phyloP scores from a whole-genome alignment of 2,797 vertebrate genomes.

The Loris lydekkerianus region DNA sequence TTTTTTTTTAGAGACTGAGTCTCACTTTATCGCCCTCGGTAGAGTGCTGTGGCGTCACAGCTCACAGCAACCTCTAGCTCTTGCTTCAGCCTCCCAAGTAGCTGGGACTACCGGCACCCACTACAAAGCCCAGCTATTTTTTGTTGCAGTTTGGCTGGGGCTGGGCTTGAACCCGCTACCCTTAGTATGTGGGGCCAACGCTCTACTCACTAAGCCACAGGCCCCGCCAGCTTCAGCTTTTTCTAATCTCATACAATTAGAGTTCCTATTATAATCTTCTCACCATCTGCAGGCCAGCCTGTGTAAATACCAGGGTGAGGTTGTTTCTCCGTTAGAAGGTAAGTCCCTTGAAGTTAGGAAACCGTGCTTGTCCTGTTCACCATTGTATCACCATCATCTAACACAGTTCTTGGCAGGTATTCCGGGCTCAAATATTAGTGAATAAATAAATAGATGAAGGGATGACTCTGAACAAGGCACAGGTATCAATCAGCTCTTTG shows the following conservation, averaged over 20 bases:
- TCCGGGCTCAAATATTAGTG: conserved; percentile 15
- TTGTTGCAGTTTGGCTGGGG: too few relatives aligned
- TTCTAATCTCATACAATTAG: conserved; percentile 23
- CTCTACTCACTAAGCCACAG: too few relatives aligned
- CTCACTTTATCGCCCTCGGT: too few relatives aligned
- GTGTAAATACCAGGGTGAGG: neutral
- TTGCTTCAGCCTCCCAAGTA: too few relatives aligned
- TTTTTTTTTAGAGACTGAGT: too few relatives aligned
- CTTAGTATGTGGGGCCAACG: too few relatives aligned
- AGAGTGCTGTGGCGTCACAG: too few relatives aligned
- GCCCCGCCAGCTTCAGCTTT: neutral
- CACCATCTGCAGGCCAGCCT: neutral
- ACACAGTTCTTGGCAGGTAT: neutral
- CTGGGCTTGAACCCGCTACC: too few relatives aligned
- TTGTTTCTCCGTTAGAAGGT: neutral
- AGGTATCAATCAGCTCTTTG: neutral
- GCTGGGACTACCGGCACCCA: too few relatives aligned
- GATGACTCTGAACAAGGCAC: neutral
- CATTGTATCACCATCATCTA: neutral
- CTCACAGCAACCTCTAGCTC: too few relatives aligned
- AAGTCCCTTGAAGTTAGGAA: neutral
- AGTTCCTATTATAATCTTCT: neutral
- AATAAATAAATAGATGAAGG: conserved; percentile 17
- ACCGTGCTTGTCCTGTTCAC: neutral
- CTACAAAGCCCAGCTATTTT: too few relatives aligned